Evolutionary conservation across 1,140 invertebrate genomes (phyloP), one percentile per base, ranked within the genome.

Genomic region (Ceratosolen fusciceps): DNA sequence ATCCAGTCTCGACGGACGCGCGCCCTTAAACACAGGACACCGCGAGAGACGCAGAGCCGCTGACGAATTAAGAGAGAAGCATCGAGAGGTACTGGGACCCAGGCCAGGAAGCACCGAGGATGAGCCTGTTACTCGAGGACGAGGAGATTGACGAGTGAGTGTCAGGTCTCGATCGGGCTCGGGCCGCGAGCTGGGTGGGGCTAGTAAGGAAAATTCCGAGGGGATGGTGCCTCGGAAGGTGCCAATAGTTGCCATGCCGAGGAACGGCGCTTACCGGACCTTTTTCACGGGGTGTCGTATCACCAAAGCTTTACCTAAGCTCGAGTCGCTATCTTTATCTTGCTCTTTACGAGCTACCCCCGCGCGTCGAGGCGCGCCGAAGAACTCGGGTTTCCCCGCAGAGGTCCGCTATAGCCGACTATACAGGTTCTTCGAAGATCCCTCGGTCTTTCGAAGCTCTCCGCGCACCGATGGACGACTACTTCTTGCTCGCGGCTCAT

Each of bases 61-160:
- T n/a, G n/a, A n/a, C n/a, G n/a, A n/a, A n/a, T n/a, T 24, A 8
- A 31, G n/a, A 56, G 8, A 56, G 14, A 60, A 26, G 4, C 26
- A 60, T 60, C 10, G 49, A 52, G 49, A 52, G 49, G 19, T 2
- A 12, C 19, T 16, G 54, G 26, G 21, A 26, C 2, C 5, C 5
- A 24, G n/a, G 12, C 3, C 7, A 24, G 14, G n/a, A 16, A 8
- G 14, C 8, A n/a, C 19, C 71, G 43, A 49, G 83, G 76, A 87
- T 87, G 86, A 88, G 83, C 80, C 84, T 85, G 52, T 54, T 83
- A 24, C 80, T 88, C 60, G 86, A 87, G 67, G 87, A 88, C 49
- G 86, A 88, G 75, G 87, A 87, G 81, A 80, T 84, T 47, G 87
- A 87, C 84, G 86, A 87, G 87, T 88, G 78, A 88, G 87, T 86